A percentile compares a stretch with the other conserved stretches of the same genome.
Conservation (phyloP, 2,113 vertebrate genomes). For the Toxotes chatareus region DNA sequence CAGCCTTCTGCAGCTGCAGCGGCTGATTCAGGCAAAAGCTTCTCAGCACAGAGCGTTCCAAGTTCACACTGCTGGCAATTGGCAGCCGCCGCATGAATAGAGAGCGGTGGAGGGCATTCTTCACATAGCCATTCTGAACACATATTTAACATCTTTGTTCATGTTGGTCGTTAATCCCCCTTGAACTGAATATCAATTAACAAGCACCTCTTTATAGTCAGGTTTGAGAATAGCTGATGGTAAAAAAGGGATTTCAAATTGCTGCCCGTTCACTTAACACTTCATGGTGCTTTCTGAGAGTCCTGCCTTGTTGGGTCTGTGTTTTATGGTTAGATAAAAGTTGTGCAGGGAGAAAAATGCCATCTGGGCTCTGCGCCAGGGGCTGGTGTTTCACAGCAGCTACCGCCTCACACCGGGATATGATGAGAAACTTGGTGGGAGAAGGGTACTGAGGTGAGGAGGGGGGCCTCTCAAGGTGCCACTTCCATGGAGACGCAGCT, state of each 20-base stretch:
- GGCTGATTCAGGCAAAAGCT: slow-evolving; percentile 29
- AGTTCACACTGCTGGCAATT: slow-evolving; percentile 54
- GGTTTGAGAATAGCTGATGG: slow-evolving; percentile 63
- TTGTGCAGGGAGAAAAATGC: slow-evolving; percentile 82
- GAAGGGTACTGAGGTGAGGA: slow-evolving; percentile 33
- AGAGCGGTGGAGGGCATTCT: slow-evolving; percentile 67
- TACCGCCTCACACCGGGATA: slow-evolving; percentile 88
- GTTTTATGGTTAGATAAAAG: slow-evolving; percentile 94
- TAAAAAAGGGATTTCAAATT: slow-evolving; percentile 62
- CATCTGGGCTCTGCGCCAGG: slow-evolving; percentile 93
- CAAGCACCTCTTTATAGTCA: slow-evolving; percentile 66
- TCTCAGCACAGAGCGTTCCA: slow-evolving; percentile 40
- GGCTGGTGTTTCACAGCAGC: slow-evolving; percentile 92
- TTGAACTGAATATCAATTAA: slow-evolving; percentile 82
- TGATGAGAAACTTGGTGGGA: slow-evolving; percentile 88
- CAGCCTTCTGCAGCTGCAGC: slow-evolving; percentile 31
- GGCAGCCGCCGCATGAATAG: slow-evolving; percentile 65
- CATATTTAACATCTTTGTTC: slow-evolving; percentile 78
- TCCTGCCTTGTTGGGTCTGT: slow-evolving; percentile 80
- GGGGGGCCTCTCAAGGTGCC: slow-evolving; percentile 87
- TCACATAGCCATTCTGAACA: slow-evolving; percentile 79
- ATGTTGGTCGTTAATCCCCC: slow-evolving; percentile 68
- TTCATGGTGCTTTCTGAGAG: slow-evolving; percentile 90
- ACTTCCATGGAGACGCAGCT: slow-evolving; percentile 96
- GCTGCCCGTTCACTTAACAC: slow-evolving; percentile 78